phyloP scores from a whole-genome alignment of 2,113 vertebrate genomes.

The Lipotes vexillifer region DNA sequence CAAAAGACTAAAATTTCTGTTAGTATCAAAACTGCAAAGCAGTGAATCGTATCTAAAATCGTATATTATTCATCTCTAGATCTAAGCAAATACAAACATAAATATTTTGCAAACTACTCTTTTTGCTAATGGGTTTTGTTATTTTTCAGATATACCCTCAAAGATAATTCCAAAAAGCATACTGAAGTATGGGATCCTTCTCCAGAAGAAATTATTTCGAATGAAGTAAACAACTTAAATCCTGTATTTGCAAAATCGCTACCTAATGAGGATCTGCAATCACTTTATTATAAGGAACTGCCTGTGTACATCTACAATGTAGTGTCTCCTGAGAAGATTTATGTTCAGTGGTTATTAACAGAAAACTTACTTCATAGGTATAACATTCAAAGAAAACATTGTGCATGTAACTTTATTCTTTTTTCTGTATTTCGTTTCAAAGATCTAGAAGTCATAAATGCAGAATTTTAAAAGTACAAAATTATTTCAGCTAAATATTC shows the following conservation, averaged over 20 bases:
- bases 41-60: neutral
- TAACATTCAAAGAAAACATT: slow-evolving; percentile 30
- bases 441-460: slow-evolving; percentile 13
- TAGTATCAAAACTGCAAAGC: neutral
- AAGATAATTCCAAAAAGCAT: slow-evolving; percentile 44
- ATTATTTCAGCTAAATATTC: neutral
- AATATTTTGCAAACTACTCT: neutral
- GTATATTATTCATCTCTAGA: neutral
- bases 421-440: neutral
- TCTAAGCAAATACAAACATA: neutral
- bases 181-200: slow-evolving; percentile 81
- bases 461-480: slow-evolving; percentile 31
- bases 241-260: neutral
- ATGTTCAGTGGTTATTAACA: slow-evolving; percentile 82
- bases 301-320: slow-evolving; percentile 85
- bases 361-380: slow-evolving; percentile 87
- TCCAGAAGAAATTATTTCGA: slow-evolving; percentile 72
- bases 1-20: neutral
- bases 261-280: slow-evolving; percentile 61
- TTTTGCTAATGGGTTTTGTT: slow-evolving; percentile 10
- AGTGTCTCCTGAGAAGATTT: slow-evolving; percentile 91
- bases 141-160: slow-evolving; percentile 65
- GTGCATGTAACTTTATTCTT: neutral
- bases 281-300: slow-evolving; percentile 74
- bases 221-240: slow-evolving; percentile 55